phyloP scores from a whole-genome alignment of 1,140 invertebrate genomes.

The Lerema accius region DNA sequence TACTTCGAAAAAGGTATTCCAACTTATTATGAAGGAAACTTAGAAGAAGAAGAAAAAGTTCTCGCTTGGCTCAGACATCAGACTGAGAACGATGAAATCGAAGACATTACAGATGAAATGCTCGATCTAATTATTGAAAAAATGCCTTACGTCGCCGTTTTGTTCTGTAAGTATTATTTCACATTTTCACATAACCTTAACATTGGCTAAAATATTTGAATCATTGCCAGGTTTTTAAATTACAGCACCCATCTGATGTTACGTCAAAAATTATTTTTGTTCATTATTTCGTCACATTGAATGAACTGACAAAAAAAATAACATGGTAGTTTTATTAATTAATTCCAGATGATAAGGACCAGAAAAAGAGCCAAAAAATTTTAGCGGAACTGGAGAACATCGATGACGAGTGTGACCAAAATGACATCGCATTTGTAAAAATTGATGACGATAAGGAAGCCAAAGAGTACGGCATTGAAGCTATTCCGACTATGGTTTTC shows the following conservation, averaged over 20 bases:
- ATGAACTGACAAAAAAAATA: constrained; percentile 75
- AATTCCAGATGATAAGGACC: constrained; percentile 93
- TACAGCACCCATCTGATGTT: constrained; percentile 40
- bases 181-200: constrained; percentile 44
- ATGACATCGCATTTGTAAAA: constrained; percentile 95
- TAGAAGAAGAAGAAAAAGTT: constrained; percentile 96
- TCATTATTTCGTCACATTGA: constrained; percentile 37
- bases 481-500: constrained; percentile 92
- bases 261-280: constrained; percentile 34
- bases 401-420: constrained; percentile 95
- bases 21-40: constrained; percentile 93
- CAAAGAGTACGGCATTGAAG: constrained; percentile 95
- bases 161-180: constrained; percentile 91
- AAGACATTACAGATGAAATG: constrained; percentile 97
- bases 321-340: constrained; percentile 57
- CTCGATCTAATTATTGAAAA: constrained; percentile 95
- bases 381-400: constrained; percentile 96
- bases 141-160: constrained; percentile 93
- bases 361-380: constrained; percentile 93
- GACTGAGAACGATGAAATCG: constrained; percentile 94
- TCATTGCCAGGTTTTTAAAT: constrained; percentile 47
- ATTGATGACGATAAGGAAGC: constrained; percentile 95
- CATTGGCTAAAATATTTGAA: constrained; percentile 37
- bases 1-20: constrained; percentile 97
- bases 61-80: constrained; percentile 94